Evolutionary conservation across 1,140 invertebrate genomes (phyloP), one percentile per base, ranked within the genome.

Genomic region (Drosophila oshimai): DNA sequence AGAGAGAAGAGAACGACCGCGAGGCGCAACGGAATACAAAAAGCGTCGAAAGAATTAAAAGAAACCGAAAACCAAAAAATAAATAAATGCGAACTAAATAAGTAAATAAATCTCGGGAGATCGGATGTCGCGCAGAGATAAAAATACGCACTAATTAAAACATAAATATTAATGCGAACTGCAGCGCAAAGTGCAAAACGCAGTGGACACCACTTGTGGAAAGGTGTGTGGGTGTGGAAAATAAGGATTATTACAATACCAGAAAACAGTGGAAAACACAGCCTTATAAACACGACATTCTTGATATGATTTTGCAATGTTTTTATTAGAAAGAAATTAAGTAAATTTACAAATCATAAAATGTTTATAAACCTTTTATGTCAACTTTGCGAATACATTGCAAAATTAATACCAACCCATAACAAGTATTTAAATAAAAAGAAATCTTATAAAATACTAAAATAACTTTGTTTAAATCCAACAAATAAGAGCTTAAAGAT

Each of bases 11-110:
- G 61, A 65, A 68, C 68, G 68, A 72, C 67, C 68, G 65, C 67
- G 65, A 70, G 75, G 57, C 70, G 80, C 80, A 64, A 80, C 81
- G 80, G 75, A 84, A 84, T 80, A 71, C 42, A 60, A 84, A 86
- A 80, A 47, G 80, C 80, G 80, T 20, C 61, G n/a, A 37, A 64
- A 69, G 12, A 51, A 50, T 34, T 6, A 41, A 57, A 28, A 62
- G 61, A 51, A 71, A 45, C 28, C 33, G 67, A 55, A 65, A 77
- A 18, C 50, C 28, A 36, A 51, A 47, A 54, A 53, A 34, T 49
- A 65, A 55, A 65, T 53, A 31, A 57, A 50, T 31, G 31, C 22
- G 47, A 69, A 41, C 13, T n/a, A 49, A 26, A 71, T 26, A 71
- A 67, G 47, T 53, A 69, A 73, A 74, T 60, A 70, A 69, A 54